Percentiles rank a stretch among this genome's conserved stretches.
Evolutionary conservation across 2,888 invertebrate species (phyloP).

Genomic region (Eubasilissa splendida): DNA sequence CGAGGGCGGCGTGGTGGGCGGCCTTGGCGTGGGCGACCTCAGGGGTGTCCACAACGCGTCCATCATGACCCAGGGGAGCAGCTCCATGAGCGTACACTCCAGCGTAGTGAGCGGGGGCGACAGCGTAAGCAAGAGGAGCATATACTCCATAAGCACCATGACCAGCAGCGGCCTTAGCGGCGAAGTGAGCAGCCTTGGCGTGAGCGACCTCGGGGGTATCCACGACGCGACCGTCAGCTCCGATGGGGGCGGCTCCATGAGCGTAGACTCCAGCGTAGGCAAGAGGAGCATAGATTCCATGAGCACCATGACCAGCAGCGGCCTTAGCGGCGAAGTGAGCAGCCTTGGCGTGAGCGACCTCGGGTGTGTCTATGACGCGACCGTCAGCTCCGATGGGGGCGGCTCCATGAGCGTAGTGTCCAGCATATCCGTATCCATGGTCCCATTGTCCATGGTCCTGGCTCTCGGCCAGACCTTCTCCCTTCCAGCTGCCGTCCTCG

Average conservation of each 20-base stretch:
- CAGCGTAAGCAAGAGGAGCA: no score
- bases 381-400: conserved; percentile 50
- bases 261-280: not conserved
- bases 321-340: conserved; percentile 74
- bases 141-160: conserved; percentile 31
- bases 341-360: conserved; percentile 75
- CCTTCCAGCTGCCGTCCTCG: conserved; percentile 29
- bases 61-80: no score
- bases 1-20: no score
- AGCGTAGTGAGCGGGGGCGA: no score
- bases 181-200: conserved; percentile 62
- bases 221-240: conserved; percentile 63
- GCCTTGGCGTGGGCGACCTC: no score
- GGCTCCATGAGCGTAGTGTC: conserved; percentile 65
- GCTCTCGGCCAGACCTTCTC: no score
- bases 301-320: not conserved
- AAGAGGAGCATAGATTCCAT: not conserved
- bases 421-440: not conserved
- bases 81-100: no score
- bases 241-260: conserved; percentile 60
- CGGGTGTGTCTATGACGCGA: conserved; percentile 74
- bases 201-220: conserved; percentile 49
- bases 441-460: no score
- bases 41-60: no score
- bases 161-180: conserved; percentile 40